Evolutionary conservation across 2,113 vertebrate species (phyloP), one percentile per base, ranked within the genome.

Genomic region (Xiphophorus couchianus): DNA sequence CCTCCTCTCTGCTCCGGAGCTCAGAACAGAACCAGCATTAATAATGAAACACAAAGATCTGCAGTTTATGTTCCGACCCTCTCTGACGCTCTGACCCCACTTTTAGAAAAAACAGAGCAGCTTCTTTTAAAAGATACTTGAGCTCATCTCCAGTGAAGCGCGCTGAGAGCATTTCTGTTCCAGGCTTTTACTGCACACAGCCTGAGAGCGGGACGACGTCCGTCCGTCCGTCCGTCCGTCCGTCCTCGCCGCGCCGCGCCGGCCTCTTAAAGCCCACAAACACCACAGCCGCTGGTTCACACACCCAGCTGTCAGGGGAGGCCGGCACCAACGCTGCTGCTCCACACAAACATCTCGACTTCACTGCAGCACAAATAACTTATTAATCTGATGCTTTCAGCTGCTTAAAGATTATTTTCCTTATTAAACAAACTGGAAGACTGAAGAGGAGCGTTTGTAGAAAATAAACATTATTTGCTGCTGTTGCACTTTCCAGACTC

Each of bases 1-100:
- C 83, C 37, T 4, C 33, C n/a, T 1, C 15, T 39, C 65, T 12
- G 27, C 48, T 51, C 29, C 66, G 48, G 33, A 12, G 9, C 1
- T 48, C 66, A 33, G 70, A 70, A 44, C 27, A 80, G 27, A 75
- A 70, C 74, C 81, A 81, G 65, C 86, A 72, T 92, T 61, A 92
- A 92, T 92, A 91, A 92, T 92, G 68, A 66, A 91, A 80, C 35
- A 66, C 65, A 82, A 86, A 84, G 84, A 58, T 89, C 78, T 90
- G 80, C 77, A 71, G 71, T 82, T 89, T 83, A 86, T 87, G 86
- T 70, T 51, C 37, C 29, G 72, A 9, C 75, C 64, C 66, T 66
- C 72, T 81, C 73, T 64, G 73, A 76, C 13, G 72, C 85, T 62
- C 67, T 76, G 82, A 85, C 86, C 81, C 78, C 88, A 72, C 88